A percentile compares a stretch with the other conserved stretches of the same genome.
Evolutionary conservation across 2,113 vertebrate species (phyloP).

Genomic region (Tetrao urogallus): DNA sequence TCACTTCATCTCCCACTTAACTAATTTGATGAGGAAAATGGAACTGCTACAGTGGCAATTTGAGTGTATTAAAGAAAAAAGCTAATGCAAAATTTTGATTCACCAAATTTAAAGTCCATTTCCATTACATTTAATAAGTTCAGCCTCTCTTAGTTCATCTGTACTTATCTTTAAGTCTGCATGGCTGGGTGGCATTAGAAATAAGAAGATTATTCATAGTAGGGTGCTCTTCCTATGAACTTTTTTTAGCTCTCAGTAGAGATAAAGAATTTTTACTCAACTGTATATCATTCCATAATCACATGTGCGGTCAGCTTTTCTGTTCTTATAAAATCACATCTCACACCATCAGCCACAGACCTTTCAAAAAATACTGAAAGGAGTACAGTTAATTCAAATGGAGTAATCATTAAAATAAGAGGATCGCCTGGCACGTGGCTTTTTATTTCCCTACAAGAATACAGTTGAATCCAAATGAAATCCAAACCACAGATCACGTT

Average conservation of each 20-base stretch:
- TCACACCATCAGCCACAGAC: conserved; percentile 9
- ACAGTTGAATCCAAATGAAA: neutral
- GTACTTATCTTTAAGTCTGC: conserved; percentile 67
- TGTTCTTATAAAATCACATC: conserved; percentile 40
- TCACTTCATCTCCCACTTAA: conserved; percentile 52
- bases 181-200: conserved; percentile 61
- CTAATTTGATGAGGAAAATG: conserved; percentile 57
- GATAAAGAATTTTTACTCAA: conserved; percentile 51
- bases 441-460: conserved; percentile 1
- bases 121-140: conserved; percentile 65
- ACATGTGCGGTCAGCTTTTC: neutral
- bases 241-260: conserved; percentile 29
- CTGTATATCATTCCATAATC: conserved; percentile 30
- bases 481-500: neutral
- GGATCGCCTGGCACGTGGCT: neutral
- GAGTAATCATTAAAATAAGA: conserved; percentile 35
- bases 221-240: conserved; percentile 40
- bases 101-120: conserved; percentile 67
- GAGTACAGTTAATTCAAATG: conserved; percentile 52
- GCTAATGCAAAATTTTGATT: conserved; percentile 63
- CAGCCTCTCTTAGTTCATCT: conserved; percentile 63
- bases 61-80: conserved; percentile 36
- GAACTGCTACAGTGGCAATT: conserved; percentile 28
- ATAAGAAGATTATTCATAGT: conserved; percentile 71
- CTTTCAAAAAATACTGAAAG: conserved; percentile 11